Evolutionary conservation across 2,797 vertebrate genomes (phyloP).

Genomic region (Aselliscus stoliczkanus): DNA sequence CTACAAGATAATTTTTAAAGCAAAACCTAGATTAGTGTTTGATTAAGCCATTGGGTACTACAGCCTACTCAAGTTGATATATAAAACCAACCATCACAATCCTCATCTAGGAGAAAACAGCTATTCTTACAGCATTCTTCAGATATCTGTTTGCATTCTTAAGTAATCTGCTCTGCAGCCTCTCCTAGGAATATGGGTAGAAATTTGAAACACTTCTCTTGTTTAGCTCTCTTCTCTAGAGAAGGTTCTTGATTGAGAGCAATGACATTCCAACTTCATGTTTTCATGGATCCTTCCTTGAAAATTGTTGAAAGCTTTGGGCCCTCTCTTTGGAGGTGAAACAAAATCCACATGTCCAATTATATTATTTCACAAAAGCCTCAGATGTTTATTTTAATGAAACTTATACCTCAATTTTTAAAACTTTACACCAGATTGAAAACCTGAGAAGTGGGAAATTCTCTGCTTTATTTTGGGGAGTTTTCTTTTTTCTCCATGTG

Average conservation of each 20-base stretch:
- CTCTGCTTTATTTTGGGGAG: background rate
- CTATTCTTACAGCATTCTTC: background rate
- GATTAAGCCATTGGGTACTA: background rate
- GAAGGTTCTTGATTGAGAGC: background rate
- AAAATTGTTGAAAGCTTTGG: background rate
- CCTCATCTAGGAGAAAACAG: background rate
- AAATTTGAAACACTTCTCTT: background rate
- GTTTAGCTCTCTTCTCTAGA: background rate
- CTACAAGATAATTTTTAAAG: background rate
- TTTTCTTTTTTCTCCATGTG: background rate
- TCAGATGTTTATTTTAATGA: background rate
- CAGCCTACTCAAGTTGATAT: background rate
- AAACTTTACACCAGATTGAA: background rate
- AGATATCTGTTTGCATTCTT: background rate
- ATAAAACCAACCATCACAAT: background rate
- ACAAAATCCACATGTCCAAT: background rate
- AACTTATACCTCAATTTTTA: background rate
- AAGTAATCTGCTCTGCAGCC: background rate
- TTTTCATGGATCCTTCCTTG: background rate
- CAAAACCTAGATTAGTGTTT: background rate
- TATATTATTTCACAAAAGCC: background rate
- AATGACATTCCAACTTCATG: background rate
- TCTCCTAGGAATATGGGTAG: background rate
- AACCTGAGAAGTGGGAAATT: background rate
- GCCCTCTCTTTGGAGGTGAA: accelerated